These are phyloP conservation scores for Rhyzopertha dominica DNA, from an alignment of 1,140 invertebrate species.

Conservation along the genomic window DNA sequence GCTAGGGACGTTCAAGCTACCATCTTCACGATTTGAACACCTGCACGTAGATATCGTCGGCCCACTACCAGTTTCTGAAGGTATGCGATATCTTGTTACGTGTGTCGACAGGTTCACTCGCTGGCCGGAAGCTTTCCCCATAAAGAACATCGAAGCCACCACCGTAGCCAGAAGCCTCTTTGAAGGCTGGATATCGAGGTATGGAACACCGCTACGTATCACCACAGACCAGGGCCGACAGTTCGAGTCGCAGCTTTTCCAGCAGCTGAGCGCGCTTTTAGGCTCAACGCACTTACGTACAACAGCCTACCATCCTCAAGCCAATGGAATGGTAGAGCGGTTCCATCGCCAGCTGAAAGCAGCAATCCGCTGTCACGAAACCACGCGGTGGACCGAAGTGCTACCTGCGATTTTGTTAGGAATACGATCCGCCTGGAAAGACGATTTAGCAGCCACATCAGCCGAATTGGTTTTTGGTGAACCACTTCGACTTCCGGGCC, in stretches of 20 bases:
- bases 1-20: too few species aligned
- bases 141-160: too few species aligned
- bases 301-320: conserved; percentile 39
- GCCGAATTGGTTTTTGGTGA: conserved; percentile 38
- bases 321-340: conserved; percentile 44
- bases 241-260: conserved; percentile 11
- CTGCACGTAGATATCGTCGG: conserved; percentile 1
- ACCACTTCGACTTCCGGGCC: conserved; percentile 35
- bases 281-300: background rate
- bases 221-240: too few species aligned
- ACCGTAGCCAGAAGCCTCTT: too few species aligned
- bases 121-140: too few species aligned
- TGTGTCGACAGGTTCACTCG: too few species aligned
- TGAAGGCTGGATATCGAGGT: too few species aligned
- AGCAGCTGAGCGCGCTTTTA: conserved; percentile 11
- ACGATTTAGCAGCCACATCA: conserved; percentile 38
- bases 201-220: too few species aligned
- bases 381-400: conserved; percentile 32
- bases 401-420: conserved; percentile 46
- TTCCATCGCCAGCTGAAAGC: conserved; percentile 42
- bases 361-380: conserved; percentile 35
- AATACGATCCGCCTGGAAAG: conserved; percentile 35
- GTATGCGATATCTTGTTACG: too few species aligned
- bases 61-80: background rate
- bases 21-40: too few species aligned